Evolutionary conservation across 2,888 invertebrate species (phyloP).

Genomic region (Diachrysia chrysitis): DNA sequence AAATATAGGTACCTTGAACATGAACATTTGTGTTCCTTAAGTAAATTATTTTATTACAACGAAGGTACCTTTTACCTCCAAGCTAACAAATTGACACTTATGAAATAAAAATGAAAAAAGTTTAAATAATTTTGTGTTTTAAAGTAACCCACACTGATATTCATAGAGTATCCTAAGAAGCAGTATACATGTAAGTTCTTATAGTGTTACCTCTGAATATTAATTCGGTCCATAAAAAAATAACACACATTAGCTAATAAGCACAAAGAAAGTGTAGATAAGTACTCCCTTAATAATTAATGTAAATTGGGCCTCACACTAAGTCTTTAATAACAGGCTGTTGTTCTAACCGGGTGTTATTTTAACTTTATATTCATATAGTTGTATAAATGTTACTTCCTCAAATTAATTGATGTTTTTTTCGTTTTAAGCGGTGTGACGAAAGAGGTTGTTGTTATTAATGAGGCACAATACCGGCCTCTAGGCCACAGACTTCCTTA

Average conservation of each 20-base stretch:
- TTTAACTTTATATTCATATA: constrained; percentile 1
- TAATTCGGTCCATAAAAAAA: neutral
- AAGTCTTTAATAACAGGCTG: constrained; percentile 1
- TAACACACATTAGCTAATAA: constrained; percentile 1
- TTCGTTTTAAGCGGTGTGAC: neutral
- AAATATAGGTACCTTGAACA: no score
- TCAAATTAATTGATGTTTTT: neutral
- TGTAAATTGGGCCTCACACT: constrained; percentile 5
- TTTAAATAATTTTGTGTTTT: no score
- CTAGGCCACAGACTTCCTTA: neutral
- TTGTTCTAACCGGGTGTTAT: neutral
- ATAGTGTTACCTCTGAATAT: neutral
- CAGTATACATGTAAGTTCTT: neutral
- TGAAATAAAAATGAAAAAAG: no score
- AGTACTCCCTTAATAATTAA: constrained; percentile 6
- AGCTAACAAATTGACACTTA: no score
- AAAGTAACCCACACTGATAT: no score
- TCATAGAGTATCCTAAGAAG: neutral
- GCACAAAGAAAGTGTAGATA: constrained; percentile 1
- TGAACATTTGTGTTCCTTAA: no score
- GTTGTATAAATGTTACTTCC: constrained; percentile 7
- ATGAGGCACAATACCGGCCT: constrained; percentile 16
- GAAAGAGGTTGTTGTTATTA: constrained; percentile 5
- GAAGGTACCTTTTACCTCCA: no score
- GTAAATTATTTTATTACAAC: no score